Evolutionary conservation across 2,797 vertebrate species (phyloP), one percentile per base, ranked within the genome.

Genomic region (Sebastes alutus): DNA sequence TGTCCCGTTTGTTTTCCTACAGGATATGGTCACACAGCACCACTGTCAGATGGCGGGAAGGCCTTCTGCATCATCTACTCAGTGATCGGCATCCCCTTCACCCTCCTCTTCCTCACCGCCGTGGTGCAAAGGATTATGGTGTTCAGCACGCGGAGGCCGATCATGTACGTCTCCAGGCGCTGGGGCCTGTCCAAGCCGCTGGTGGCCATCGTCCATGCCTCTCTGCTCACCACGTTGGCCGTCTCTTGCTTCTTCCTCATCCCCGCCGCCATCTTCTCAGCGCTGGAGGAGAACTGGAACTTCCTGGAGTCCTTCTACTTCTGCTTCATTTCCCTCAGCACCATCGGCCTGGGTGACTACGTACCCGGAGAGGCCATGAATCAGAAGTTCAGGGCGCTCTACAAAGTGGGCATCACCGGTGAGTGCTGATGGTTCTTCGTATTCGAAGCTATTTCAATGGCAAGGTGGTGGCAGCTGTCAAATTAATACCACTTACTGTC

Each of bases 301-400:
- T 99, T 99, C 87, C 94, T 99, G 83, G 98, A 99, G 75, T 99
- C 98, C 7, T 99, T 99, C 90, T 99, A 99, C 87, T 99, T 99
- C 85, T 99, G 98, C 87, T 99, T 99, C 88, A 99, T 99, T 84
- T 99, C 98, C 2, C 95, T 99, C 88, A 99, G 98, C 92, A 99
- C 98, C 92, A 99, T 99, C 14, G 98, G 98, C 66, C 95, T 99
- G 0, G 98, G 98, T 25, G 98, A 99, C 89, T 99, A 99, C 0
- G 98, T 99, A 14, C 98, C 98, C 0, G 98, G 98, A 70, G 98
- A 99, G 91, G 96, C 96, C 3, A 95, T 94, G 58, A 97, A 99
- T 88, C 98, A 99, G 88, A 97, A 91, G 83, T 99, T 98, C 93
- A 94, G 98, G 77, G 96, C 99, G 89, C 92, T 99, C 20, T 99